Evolutionary conservation across 2,888 invertebrate species (phyloP).

Genomic region (Noctua comes): DNA sequence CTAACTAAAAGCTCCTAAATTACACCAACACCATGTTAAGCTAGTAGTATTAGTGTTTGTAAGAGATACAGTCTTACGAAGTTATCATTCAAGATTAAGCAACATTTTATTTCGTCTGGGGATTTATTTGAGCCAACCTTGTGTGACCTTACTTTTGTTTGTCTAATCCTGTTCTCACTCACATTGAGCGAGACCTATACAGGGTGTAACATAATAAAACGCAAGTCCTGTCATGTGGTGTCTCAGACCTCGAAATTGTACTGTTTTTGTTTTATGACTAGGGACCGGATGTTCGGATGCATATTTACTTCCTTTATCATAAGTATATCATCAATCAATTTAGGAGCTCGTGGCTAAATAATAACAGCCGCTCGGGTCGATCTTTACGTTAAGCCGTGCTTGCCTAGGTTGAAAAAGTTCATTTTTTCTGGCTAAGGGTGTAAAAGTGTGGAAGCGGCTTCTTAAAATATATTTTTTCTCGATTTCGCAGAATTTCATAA

Average conservation of each 20-base stretch:
- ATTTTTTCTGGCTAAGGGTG: too few relatives aligned
- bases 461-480: too few relatives aligned
- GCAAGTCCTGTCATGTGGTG: background rate
- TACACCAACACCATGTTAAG: constrained; percentile 35
- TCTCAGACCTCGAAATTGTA: background rate
- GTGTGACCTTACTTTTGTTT: constrained; percentile 51
- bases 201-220: background rate
- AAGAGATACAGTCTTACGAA: constrained; percentile 62
- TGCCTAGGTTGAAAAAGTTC: too few relatives aligned
- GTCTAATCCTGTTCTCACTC: constrained; percentile 47
- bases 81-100: constrained; percentile 69
- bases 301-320: too few relatives aligned
- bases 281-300: too few relatives aligned
- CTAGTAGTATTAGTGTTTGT: constrained; percentile 61
- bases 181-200: background rate
- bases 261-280: background rate
- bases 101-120: constrained; percentile 59
- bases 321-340: too few relatives aligned
- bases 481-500: too few relatives aligned
- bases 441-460: too few relatives aligned
- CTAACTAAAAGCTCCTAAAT: constrained; percentile 18
- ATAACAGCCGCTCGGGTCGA: too few relatives aligned
- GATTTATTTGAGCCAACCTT: constrained; percentile 55
- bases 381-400: too few relatives aligned
- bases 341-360: too few relatives aligned